phyloP scores from a whole-genome alignment of 2,797 vertebrate species.

The Masticophis lateralis region DNA sequence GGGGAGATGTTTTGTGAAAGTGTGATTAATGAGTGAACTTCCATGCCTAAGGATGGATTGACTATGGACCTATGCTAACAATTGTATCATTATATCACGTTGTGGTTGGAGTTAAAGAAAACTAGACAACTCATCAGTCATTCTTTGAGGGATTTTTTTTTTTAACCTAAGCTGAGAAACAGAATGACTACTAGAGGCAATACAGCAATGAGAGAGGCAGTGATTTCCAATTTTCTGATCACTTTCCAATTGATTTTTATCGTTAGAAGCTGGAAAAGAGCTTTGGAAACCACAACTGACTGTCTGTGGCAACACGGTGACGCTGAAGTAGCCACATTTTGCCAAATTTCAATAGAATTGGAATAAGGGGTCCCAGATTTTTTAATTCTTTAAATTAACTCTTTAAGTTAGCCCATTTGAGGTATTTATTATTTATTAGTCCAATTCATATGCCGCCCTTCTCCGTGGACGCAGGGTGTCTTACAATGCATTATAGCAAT shows the following conservation, averaged over 20 bases:
- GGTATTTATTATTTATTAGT: background rate
- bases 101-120: background rate
- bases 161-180: background rate
- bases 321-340: background rate
- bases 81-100: background rate
- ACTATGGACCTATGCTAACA: background rate
- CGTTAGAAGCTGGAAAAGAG: background rate
- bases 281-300: background rate
- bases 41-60: background rate
- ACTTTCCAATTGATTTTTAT: background rate
- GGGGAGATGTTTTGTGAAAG: background rate
- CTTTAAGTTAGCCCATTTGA: background rate
- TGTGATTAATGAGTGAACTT: background rate
- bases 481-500: too few species aligned
- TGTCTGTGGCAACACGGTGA: background rate
- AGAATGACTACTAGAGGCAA: background rate
- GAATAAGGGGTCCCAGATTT: background rate
- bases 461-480: too few species aligned
- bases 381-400: background rate
- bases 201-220: background rate
- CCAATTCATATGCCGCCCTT: too few species aligned
- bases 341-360: background rate
- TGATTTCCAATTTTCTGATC: background rate
- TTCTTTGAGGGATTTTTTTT: background rate
- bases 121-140: background rate